Percentiles rank a stretch among this genome's conserved stretches.
Evolutionary conservation across 2,888 invertebrate species (phyloP).

Genomic region (Drosophila tanythrix): DNA sequence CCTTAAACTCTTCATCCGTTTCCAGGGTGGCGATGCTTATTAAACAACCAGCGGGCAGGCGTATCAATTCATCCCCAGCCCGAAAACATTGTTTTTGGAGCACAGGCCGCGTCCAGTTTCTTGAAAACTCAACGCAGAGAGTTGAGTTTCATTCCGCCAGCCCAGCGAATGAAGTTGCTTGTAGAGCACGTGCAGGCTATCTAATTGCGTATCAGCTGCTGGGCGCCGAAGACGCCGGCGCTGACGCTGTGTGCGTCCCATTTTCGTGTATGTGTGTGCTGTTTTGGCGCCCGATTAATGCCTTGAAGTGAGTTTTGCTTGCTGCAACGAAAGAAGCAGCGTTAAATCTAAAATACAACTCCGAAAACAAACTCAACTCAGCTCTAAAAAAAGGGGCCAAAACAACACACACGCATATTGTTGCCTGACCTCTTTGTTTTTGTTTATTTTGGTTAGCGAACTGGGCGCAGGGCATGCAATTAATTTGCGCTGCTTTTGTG

Average conservation of each 20-base stretch:
- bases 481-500: conserved; percentile 3
- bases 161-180: conserved; percentile 82
- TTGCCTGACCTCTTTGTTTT: conserved; percentile 64
- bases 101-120: conserved; percentile 91
- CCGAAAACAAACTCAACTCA: conserved; percentile 1
- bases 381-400: conserved; percentile 62
- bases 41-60: conserved; percentile 87
- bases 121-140: conserved; percentile 87
- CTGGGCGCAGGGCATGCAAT: background rate
- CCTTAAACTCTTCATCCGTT: conserved; percentile 86
- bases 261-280: conserved; percentile 56
- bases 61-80: conserved; percentile 87
- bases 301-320: conserved; percentile 39
- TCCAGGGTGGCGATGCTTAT: conserved; percentile 87
- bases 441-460: conserved; percentile 1
- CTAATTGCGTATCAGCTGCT: conserved; percentile 1
- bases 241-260: conserved; percentile 80
- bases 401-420: conserved; percentile 78
- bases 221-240: conserved; percentile 59
- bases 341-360: conserved; percentile 40
- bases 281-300: conserved; percentile 58
- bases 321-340: conserved; percentile 81
- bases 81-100: conserved; percentile 86
- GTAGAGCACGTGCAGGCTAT: conserved; percentile 64
- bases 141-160: conserved; percentile 87